Percentiles rank a stretch among this genome's conserved stretches.
Evolutionary conservation across 2,888 invertebrate species (phyloP).

Genomic region (Macrophya alboannulata): DNA sequence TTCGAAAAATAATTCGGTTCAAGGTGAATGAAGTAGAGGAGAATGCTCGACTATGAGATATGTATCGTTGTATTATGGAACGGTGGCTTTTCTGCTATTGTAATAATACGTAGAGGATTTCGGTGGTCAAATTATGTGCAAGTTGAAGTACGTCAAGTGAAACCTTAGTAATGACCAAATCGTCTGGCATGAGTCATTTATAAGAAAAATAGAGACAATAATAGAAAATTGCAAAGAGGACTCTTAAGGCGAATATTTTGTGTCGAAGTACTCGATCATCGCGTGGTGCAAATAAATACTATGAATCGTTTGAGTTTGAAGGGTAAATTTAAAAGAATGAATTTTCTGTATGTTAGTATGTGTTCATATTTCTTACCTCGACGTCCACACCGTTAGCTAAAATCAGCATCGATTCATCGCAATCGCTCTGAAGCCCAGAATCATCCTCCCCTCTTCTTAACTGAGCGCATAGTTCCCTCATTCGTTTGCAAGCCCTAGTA

Average conservation of each 20-base stretch:
- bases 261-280: background rate
- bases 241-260: background rate
- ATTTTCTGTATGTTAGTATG: background rate
- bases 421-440: constrained; percentile 78
- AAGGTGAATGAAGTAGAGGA: background rate
- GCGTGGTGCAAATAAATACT: background rate
- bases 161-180: constrained; percentile 11
- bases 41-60: background rate
- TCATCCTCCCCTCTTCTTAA: constrained; percentile 90
- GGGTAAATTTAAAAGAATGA: no score
- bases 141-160: constrained; percentile 6
- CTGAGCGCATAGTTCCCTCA: constrained; percentile 88
- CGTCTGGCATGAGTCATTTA: background rate
- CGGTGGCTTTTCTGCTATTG: background rate
- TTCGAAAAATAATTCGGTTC: background rate
- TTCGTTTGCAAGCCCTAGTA: constrained; percentile 83
- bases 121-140: background rate
- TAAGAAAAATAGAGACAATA: background rate
- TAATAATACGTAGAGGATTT: background rate
- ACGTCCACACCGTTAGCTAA: constrained; percentile 74
- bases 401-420: constrained; percentile 78
- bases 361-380: constrained; percentile 68
- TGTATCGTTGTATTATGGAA: background rate
- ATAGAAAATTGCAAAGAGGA: background rate
- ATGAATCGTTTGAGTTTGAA: background rate